Evolutionary conservation across 37 sponge, comb jelly and placozoan genomes (phyloP).

Genomic region (Aplysina aerophoba): DNA sequence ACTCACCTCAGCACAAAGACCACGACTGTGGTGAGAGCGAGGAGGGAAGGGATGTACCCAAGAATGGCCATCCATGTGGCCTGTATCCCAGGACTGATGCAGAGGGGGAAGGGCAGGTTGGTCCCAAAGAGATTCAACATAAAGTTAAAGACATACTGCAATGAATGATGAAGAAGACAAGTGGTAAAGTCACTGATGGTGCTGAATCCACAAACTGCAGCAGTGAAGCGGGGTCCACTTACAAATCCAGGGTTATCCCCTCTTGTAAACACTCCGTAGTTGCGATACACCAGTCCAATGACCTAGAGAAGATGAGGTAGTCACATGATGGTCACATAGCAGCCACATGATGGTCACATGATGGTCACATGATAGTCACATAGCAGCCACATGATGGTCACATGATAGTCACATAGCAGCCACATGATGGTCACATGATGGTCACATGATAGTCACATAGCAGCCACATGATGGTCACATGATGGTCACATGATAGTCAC

Average conservation of each 20-base stretch:
- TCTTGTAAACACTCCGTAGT: background rate
- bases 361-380: too few species aligned
- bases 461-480: too few species aligned
- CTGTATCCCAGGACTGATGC: constrained; percentile 7
- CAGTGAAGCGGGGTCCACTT: background rate
- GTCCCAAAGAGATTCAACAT: constrained; percentile 62
- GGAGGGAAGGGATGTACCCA: constrained; percentile 61
- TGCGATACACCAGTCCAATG: constrained; percentile 64
- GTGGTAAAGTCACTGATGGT: too few species aligned
- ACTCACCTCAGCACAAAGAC: constrained; percentile 51
- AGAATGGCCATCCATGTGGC: constrained; percentile 63
- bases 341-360: too few species aligned
- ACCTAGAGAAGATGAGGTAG: constrained; percentile 40
- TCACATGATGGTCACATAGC: too few species aligned
- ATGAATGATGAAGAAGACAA: too few species aligned
- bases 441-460: too few species aligned
- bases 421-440: too few species aligned
- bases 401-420: too few species aligned
- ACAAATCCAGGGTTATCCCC: background rate
- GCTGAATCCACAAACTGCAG: too few species aligned
- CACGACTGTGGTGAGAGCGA: constrained; percentile 25
- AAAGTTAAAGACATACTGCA: constrained; percentile 12
- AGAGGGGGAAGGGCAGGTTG: constrained; percentile 70
- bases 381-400: too few species aligned
- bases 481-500: too few species aligned